Evolutionary conservation across 2,113 vertebrate species (phyloP).

Genomic region (Tragelaphus imberbis): DNA sequence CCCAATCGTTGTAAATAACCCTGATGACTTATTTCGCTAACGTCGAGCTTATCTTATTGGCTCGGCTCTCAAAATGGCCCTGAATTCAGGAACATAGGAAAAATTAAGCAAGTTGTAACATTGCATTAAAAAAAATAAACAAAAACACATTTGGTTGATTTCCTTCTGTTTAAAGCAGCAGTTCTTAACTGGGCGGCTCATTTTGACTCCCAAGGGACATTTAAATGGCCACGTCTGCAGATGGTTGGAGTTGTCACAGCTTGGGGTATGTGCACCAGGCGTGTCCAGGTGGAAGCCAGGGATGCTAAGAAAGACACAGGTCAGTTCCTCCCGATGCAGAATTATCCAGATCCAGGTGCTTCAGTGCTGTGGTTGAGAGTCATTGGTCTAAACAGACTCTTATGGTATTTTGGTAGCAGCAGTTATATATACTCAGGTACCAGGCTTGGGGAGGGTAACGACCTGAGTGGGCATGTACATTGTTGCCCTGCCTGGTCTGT

Average conservation of each 20-base stretch:
- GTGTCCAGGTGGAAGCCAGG: neutral
- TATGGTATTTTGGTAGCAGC: neutral
- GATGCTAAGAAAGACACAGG: no score
- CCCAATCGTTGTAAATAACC: slow-evolving; percentile 61
- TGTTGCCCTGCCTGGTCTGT: accelerated
- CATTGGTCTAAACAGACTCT: neutral
- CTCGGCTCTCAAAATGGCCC: slow-evolving; percentile 36
- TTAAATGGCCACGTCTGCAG: neutral
- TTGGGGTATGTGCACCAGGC: neutral
- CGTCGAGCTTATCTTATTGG: slow-evolving; percentile 31
- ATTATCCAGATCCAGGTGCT: neutral
- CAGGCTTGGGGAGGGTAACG: accelerated
- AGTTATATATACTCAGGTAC: neutral
- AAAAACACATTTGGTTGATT: neutral
- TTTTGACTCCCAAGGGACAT: neutral
- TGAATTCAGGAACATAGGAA: slow-evolving; percentile 16
- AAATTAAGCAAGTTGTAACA: slow-evolving; percentile 5
- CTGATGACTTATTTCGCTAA: slow-evolving; percentile 51
- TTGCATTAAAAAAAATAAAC: neutral
- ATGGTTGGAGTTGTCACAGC: neutral
- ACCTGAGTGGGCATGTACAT: accelerated
- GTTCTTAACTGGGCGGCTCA: neutral
- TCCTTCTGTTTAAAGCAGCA: no score
- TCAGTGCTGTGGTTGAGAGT: neutral
- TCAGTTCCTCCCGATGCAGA: accelerated